A percentile compares a stretch with the other conserved stretches of the same genome.
Conservation (phyloP, 2,888 invertebrate species). For the Polietes domitor region DNA sequence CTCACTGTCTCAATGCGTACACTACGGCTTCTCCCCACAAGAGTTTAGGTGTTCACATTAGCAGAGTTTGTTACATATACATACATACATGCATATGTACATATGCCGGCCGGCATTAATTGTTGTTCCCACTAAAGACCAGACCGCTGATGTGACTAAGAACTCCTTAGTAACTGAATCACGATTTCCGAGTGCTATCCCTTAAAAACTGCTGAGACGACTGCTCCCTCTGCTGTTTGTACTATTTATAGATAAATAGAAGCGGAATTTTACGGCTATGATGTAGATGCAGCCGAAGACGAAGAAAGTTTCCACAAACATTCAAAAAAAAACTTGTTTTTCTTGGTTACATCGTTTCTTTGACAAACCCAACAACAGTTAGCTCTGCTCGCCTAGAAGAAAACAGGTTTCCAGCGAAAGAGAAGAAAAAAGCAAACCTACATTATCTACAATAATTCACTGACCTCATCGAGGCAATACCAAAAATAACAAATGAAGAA, state of each 20-base stretch:
- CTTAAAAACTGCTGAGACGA: background rate
- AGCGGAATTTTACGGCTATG: background rate
- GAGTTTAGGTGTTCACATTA: background rate
- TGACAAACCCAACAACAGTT: conserved; percentile 12
- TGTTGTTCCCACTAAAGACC: conserved; percentile 6
- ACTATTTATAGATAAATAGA: background rate
- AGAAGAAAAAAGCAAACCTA: conserved; percentile 5
- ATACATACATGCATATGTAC: background rate
- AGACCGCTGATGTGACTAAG: background rate
- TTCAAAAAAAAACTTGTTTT: conserved; percentile 29
- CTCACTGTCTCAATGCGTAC: background rate
- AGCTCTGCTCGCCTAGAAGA: conserved; percentile 7
- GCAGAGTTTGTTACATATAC: background rate
- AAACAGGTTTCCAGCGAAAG: conserved; percentile 34
- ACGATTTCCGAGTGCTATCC: background rate
- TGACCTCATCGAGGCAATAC: conserved; percentile 19
- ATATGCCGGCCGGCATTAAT: conserved; percentile 48
- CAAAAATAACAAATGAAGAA: conserved; percentile 2
- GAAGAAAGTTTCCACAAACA: conserved; percentile 46
- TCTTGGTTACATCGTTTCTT: background rate
- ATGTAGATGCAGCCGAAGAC: background rate
- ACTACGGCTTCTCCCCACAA: background rate
- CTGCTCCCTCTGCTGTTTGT: background rate
- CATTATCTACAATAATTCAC: conserved; percentile 25
- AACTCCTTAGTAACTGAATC: background rate